Conservation (phyloP, 2,113 vertebrate species). For the Deroptyus accipitrinus region DNA sequence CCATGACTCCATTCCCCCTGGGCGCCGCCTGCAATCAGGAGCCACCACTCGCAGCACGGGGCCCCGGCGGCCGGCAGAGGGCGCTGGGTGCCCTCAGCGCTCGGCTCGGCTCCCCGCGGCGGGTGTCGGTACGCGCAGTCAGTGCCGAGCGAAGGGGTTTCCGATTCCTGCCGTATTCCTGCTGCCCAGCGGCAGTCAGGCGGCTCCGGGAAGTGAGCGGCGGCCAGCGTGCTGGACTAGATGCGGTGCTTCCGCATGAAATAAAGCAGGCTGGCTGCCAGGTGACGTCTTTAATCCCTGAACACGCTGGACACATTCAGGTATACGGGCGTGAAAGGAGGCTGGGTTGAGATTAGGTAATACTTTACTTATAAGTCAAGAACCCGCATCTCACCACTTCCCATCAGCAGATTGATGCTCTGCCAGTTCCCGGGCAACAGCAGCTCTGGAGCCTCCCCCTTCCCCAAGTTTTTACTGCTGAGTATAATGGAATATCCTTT, state of each 20-base stretch:
- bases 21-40: background rate
- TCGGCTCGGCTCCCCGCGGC: no score
- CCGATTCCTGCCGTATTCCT: rapidly evolving
- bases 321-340: rapidly evolving
- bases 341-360: background rate
- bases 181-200: rapidly evolving
- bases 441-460: background rate
- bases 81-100: background rate
- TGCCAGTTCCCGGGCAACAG: background rate
- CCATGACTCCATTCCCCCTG: background rate
- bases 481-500: background rate
- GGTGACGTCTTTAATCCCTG: background rate
- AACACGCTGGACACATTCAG: rapidly evolving
- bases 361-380: background rate
- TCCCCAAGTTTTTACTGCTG: background rate
- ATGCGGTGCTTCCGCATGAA: rapidly evolving
- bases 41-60: background rate
- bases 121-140: rapidly evolving
- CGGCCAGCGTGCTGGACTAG: background rate
- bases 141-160: background rate
- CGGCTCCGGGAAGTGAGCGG: background rate
- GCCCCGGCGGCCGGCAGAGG: background rate
- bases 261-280: background rate
- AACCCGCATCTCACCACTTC: background rate
- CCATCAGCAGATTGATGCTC: rapidly evolving